Conservation (phyloP, 2,113 vertebrate species). For the Mormyrus iriodes region DNA sequence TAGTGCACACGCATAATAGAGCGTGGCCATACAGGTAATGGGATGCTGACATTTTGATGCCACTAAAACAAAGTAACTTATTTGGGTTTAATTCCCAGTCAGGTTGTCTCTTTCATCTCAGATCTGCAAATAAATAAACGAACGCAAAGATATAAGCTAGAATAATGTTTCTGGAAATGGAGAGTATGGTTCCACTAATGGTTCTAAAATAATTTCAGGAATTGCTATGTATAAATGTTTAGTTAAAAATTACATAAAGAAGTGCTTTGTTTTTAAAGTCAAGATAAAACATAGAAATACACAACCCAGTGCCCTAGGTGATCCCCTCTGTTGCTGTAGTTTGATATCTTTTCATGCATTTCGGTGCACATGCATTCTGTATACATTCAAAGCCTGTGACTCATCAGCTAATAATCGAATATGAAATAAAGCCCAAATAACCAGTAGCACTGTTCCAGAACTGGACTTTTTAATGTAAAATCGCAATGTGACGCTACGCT, state of each 20-base stretch:
- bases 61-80: not conserved
- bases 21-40: not conserved
- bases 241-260: constrained; percentile 2
- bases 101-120: not conserved
- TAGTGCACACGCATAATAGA: not conserved
- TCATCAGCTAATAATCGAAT: constrained; percentile 11
- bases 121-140: not conserved
- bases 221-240: not conserved
- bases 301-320: not conserved
- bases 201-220: not conserved
- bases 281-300: not conserved
- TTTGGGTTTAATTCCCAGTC: not conserved
- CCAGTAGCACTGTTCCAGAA: not conserved
- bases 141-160: constrained; percentile 5
- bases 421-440: constrained; percentile 21
- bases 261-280: constrained; percentile 13
- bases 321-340: not conserved
- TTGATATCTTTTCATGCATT: constrained; percentile 2
- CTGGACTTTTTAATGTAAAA: not conserved
- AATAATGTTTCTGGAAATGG: not conserved
- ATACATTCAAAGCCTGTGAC: constrained; percentile 21
- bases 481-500: not conserved
- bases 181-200: not conserved
- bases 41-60: not conserved
- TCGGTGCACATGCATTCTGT: constrained; percentile 16